Base-by-base conservation (phyloP, 2,113 vertebrate genomes). In the Eulacestoma nigropectus region DNA sequence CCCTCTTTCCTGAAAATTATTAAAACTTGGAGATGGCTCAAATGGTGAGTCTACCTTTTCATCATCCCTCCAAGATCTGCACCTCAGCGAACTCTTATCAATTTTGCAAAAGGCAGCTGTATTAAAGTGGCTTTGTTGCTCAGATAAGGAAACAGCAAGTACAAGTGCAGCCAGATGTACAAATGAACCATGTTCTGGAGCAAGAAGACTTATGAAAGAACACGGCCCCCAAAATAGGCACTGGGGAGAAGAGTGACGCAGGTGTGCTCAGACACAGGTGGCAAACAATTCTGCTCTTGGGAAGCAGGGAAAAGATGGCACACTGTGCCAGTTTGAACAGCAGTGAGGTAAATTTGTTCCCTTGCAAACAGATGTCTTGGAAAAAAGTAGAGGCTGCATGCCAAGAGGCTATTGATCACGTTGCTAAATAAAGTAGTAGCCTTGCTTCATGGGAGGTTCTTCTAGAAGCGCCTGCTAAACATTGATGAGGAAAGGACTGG, bases 221-320 rank as follows among this genome's bases (percentile, higher is more conserved):
- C 12, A 7, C 0, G 0, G 39, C 16, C 47, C 10, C 69, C 22
- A 47, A 64, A 94, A 78, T 2, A 87, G 21, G 30, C 50, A 35
- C 4, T 0, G 0, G 50, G 62, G 57, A 72, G 68, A 85, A 79
- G 33, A 84, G 47, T 6, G 11, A 67, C 0, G 4, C 44, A 81
- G 74, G 64, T 52, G 47, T 53, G 68, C 76, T 84, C 59, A 57
- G 72, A 39, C 1, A 20, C 15, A 0, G 3, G 39, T 39, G 68
- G 62, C 62, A 72, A 80, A 41, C 16, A 73, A 29, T 52, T 73
- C 74, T 68, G 32, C 44, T 32, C 30, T 18, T 1, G 7, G 30
- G 26, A 87, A 32, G 46, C 65, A 83, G 53, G 46, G 17, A 44
- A 53, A 88, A 94, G 21, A 60, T 32, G 60, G 44, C 60, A 55